Percentiles rank a stretch among this genome's conserved stretches.
Conservation (phyloP, 1,140 invertebrate genomes). For the Brevipalpus yothersi region DNA sequence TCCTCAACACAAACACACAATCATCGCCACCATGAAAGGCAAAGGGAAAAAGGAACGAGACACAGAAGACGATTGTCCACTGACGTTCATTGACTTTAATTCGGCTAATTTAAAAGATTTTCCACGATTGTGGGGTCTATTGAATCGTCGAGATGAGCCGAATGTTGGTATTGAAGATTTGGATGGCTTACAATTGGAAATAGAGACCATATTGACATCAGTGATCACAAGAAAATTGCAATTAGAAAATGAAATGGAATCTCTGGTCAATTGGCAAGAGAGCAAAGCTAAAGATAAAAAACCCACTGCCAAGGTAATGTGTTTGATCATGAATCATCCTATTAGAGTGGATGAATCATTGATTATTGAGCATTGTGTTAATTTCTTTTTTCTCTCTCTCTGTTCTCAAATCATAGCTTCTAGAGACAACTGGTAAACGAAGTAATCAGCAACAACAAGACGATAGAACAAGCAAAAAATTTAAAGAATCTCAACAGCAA, state of each 20-base stretch:
- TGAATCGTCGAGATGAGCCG: slow-evolving; percentile 32
- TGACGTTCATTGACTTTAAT: slow-evolving; percentile 21
- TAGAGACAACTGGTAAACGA: background rate
- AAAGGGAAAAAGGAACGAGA: slow-evolving; percentile 11
- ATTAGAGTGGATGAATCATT: background rate
- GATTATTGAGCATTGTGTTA: too few relatives aligned
- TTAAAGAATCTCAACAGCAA: background rate
- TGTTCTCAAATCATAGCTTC: background rate
- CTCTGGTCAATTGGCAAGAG: slow-evolving; percentile 1
- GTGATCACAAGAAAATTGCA: slow-evolving; percentile 45
- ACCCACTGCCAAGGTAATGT: background rate
- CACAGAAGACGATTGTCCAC: slow-evolving; percentile 16
- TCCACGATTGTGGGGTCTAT: slow-evolving; percentile 17
- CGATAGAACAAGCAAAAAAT: background rate
- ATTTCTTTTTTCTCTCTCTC: background rate
- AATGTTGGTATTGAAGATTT: slow-evolving; percentile 48
- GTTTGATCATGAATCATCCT: background rate
- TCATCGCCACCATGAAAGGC: slow-evolving; percentile 8
- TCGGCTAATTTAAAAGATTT: slow-evolving; percentile 21
- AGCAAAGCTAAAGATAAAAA: slow-evolving; percentile 1
- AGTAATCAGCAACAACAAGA: background rate
- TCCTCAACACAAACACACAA: too few relatives aligned
- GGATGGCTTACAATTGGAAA: slow-evolving; percentile 53
- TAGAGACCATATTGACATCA: slow-evolving; percentile 59
- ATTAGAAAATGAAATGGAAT: slow-evolving; percentile 38